phyloP scores from a whole-genome alignment of 1,140 invertebrate species.

The Diabrotica virgifera region DNA sequence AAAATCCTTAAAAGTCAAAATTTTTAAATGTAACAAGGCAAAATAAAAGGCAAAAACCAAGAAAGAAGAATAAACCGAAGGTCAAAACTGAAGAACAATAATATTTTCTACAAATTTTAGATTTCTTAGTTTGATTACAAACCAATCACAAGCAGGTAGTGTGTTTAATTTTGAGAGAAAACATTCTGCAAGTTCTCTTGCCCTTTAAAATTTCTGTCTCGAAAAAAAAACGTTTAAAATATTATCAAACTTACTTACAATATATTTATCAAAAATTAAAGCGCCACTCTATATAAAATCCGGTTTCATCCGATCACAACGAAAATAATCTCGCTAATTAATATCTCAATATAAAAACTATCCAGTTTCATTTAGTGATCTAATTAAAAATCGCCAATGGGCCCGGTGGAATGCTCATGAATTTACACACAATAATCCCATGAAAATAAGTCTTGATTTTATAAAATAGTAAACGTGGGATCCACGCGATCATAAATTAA shows the following conservation, averaged over 20 bases:
- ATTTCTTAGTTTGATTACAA: background rate
- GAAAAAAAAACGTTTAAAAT: background rate
- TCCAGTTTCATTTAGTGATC: conserved; percentile 4
- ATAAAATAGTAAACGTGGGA: conserved; percentile 9
- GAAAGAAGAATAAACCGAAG: too few species aligned
- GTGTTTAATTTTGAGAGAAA: background rate
- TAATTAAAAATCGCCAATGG: conserved; percentile 6
- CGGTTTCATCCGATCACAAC: too few species aligned
- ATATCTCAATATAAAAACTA: background rate
- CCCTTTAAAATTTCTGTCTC: background rate
- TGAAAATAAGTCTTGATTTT: conserved; percentile 11
- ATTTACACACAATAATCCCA: conserved; percentile 15
- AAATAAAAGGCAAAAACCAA: too few species aligned
- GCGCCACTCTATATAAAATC: too few species aligned
- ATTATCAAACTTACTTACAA: background rate
- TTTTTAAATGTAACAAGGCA: too few species aligned
- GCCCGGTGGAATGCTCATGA: background rate
- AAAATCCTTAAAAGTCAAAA: too few species aligned
- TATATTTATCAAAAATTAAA: background rate
- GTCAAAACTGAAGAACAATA: too few species aligned
- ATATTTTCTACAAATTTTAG: too few species aligned
- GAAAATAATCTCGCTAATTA: conserved; percentile 3
- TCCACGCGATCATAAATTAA: conserved; percentile 3
- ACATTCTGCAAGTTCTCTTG: background rate
- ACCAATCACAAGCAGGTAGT: background rate